Percentiles rank a stretch among this genome's conserved stretches.
phyloP scores from a whole-genome alignment of 1,140 invertebrate species.

The Drosophila ananassae region DNA sequence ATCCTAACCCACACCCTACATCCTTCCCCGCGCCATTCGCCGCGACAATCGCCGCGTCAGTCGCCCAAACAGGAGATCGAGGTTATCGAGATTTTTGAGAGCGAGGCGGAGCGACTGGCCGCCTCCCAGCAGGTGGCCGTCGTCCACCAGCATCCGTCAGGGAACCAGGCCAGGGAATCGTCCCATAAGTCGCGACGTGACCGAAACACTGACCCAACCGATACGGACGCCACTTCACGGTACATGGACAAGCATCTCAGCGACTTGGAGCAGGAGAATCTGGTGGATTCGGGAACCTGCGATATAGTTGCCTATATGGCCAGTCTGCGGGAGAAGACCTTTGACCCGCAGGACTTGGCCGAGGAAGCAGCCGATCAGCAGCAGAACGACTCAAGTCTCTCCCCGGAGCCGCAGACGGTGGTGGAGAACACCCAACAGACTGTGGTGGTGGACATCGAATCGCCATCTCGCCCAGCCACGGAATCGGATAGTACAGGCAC shows the following conservation, averaged over 20 bases:
- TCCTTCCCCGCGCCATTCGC: slow-evolving; percentile 57
- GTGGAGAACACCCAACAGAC: slow-evolving; percentile 82
- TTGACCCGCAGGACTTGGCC: slow-evolving; percentile 62
- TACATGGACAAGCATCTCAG: slow-evolving; percentile 82
- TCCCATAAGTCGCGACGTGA: slow-evolving; percentile 50
- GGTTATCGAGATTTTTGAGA: slow-evolving; percentile 81
- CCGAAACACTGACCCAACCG: slow-evolving; percentile 30
- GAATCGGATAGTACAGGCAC: slow-evolving; percentile 76
- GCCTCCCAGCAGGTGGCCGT: slow-evolving; percentile 77
- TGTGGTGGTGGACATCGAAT: slow-evolving; percentile 74
- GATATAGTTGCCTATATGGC: slow-evolving; percentile 83
- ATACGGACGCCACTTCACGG: slow-evolving; percentile 53
- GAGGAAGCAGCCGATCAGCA: slow-evolving; percentile 71
- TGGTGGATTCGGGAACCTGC: slow-evolving; percentile 70
- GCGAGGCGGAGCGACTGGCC: slow-evolving; percentile 70
- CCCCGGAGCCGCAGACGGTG: slow-evolving; percentile 78
- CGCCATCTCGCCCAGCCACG: slow-evolving; percentile 66
- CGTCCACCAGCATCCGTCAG: slow-evolving; percentile 66
- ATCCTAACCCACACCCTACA: slow-evolving; percentile 34
- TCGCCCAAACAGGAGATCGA: slow-evolving; percentile 82
- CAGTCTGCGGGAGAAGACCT: slow-evolving; percentile 76
- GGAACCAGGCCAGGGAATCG: slow-evolving; percentile 43
- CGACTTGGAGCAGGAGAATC: slow-evolving; percentile 77
- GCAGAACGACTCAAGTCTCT: slow-evolving; percentile 79
- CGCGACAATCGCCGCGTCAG: slow-evolving; percentile 74